Evolutionary conservation across 1,140 invertebrate genomes (phyloP).

Genomic region (Medauroidea extradentata): DNA sequence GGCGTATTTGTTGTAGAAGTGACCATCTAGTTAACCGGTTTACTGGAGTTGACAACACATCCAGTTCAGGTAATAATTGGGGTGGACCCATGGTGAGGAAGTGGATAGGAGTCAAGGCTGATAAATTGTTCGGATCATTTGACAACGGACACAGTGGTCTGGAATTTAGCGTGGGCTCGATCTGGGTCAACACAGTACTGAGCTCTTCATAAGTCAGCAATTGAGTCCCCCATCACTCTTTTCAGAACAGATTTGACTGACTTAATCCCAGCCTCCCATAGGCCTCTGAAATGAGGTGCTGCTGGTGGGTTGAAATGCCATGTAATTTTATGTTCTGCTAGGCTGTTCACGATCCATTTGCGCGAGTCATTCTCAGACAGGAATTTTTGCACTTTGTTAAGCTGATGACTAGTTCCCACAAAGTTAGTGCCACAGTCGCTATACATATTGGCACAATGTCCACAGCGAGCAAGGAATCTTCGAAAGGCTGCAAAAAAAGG

Average conservation of each 20-base stretch:
- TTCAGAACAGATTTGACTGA: slow-evolving; percentile 33
- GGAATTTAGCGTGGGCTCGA: slow-evolving; percentile 30
- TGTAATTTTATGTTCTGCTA: slow-evolving; percentile 6
- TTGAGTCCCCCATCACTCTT: slow-evolving; percentile 22
- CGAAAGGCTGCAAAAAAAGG: slow-evolving; percentile 14
- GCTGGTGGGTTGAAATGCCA: slow-evolving; percentile 24
- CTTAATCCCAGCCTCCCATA: slow-evolving; percentile 38
- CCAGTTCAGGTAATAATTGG: too few relatives aligned
- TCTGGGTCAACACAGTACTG: slow-evolving; percentile 16
- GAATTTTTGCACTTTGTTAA: not conserved
- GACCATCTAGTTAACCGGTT: too few relatives aligned
- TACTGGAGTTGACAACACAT: too few relatives aligned
- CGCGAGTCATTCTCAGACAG: too few relatives aligned
- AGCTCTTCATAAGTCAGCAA: slow-evolving; percentile 32
- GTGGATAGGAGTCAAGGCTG: slow-evolving; percentile 26
- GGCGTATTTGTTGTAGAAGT: too few relatives aligned
- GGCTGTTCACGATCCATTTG: not conserved
- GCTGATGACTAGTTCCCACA: not conserved
- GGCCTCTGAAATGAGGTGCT: slow-evolving; percentile 35
- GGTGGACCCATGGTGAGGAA: slow-evolving; percentile 22
- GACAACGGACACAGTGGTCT: slow-evolving; percentile 23
- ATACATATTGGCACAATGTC: slow-evolving; percentile 14
- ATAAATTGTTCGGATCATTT: slow-evolving; percentile 12
- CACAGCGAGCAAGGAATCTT: slow-evolving; percentile 20
- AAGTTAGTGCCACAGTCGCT: slow-evolving; percentile 28